Percentiles rank a stretch among this genome's conserved stretches.
Evolutionary conservation across 2,888 invertebrate species (phyloP).

Genomic region (Sipha maydis): DNA sequence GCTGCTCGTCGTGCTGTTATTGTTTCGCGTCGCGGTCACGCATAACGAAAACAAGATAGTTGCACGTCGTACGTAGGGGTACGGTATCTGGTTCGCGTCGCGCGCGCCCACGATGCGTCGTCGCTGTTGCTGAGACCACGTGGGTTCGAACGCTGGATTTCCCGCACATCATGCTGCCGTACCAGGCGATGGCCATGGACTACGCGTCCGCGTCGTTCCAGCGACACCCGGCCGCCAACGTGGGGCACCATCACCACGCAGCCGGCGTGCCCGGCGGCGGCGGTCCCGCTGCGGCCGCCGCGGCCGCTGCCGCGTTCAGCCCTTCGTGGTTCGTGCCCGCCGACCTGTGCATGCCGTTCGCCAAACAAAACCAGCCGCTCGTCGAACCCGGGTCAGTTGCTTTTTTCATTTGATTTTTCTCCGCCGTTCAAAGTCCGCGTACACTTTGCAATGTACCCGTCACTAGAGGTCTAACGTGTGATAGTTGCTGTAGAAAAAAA

Average conservation of each 20-base stretch:
- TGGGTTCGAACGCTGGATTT: conserved; percentile 51
- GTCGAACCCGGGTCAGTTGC: conserved; percentile 90
- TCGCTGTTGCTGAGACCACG: neutral
- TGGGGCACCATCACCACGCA: conserved; percentile 55
- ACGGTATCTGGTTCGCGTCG: neutral
- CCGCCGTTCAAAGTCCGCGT: neutral
- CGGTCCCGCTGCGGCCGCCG: conserved; percentile 71
- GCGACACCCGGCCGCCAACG: conserved; percentile 67
- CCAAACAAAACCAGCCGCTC: conserved; percentile 79
- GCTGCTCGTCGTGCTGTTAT: no score
- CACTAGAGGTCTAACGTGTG: no score
- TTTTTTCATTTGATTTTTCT: neutral
- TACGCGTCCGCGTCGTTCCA: conserved; percentile 71
- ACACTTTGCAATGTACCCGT: no score
- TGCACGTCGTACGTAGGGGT: no score
- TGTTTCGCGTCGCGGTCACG: no score
- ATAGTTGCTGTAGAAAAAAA: no score
- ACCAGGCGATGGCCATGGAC: conserved; percentile 83
- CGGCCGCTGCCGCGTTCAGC: conserved; percentile 78
- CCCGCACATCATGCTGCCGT: conserved; percentile 77
- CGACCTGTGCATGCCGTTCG: conserved; percentile 89
- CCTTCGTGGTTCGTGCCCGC: conserved; percentile 95
- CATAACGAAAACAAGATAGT: no score
- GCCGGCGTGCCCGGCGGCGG: conserved; percentile 67
- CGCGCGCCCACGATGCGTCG: neutral